Evolutionary conservation across 2,888 invertebrate species (phyloP).

Genomic region (Diarsia dahlii): DNA sequence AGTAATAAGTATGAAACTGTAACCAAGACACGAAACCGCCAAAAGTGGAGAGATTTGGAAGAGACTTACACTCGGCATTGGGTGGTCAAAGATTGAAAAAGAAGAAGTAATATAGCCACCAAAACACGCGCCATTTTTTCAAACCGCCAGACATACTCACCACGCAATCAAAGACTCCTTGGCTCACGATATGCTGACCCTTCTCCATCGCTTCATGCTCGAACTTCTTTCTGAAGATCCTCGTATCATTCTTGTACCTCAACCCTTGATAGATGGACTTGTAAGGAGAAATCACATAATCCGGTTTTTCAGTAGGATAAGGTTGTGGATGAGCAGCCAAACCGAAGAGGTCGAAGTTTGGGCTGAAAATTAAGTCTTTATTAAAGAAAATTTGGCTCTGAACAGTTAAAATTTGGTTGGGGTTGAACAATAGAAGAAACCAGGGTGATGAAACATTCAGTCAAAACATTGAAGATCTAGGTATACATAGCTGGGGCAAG

Average conservation of each 20-base stretch:
- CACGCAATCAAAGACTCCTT: slow-evolving; percentile 75
- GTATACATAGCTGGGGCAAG: neutral
- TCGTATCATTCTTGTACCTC: slow-evolving; percentile 69
- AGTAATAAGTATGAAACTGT: no score
- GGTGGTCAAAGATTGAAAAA: no score
- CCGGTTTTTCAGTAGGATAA: slow-evolving; percentile 61
- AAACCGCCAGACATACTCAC: slow-evolving; percentile 68
- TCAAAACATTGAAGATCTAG: neutral
- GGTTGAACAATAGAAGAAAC: neutral
- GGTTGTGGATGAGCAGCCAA: slow-evolving; percentile 71
- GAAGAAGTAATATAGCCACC: neutral
- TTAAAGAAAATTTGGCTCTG: neutral
- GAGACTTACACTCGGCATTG: no score
- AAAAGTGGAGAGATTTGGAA: no score
- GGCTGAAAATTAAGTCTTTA: slow-evolving; percentile 59
- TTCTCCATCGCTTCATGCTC: slow-evolving; percentile 63
- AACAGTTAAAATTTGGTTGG: neutral
- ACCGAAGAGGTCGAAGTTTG: slow-evolving; percentile 16
- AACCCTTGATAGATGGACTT: slow-evolving; percentile 77
- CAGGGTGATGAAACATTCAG: neutral
- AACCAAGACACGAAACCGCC: no score
- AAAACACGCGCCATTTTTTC: neutral
- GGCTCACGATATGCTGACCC: slow-evolving; percentile 74
- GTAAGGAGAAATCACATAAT: slow-evolving; percentile 65
- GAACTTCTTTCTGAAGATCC: slow-evolving; percentile 76